These are phyloP conservation scores for Heliangelus exortis DNA, from an alignment of 2,797 vertebrate genomes.

Conservation along the genomic window DNA sequence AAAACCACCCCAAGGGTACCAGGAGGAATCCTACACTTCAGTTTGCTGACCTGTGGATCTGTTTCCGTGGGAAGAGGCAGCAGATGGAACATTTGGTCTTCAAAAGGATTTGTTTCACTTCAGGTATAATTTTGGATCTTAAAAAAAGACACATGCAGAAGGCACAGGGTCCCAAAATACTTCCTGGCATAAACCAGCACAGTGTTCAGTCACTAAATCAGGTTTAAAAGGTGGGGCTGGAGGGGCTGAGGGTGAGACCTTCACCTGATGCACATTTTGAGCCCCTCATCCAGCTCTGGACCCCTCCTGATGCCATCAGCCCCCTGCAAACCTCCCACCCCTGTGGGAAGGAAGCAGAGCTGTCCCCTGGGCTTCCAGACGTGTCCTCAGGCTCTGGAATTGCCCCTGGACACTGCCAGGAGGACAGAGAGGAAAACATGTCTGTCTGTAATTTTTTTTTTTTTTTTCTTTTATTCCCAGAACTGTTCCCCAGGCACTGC, in stretches of 20 bases:
- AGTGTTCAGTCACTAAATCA: too few species aligned
- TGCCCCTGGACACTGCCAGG: neutral
- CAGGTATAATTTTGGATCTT: neutral
- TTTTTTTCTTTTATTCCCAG: neutral
- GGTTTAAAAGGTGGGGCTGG: neutral
- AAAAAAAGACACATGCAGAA: neutral
- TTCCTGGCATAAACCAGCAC: neutral
- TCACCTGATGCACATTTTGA: too few species aligned
- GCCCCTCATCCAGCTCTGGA: neutral
- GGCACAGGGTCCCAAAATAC: neutral
- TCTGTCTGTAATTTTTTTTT: neutral
- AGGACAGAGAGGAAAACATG: neutral
- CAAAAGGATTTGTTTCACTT: neutral
- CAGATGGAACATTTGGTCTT: neutral
- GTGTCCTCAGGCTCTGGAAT: neutral
- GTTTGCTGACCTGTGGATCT: neutral
- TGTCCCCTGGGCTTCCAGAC: neutral
- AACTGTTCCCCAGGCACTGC: neutral
- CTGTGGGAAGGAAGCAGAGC: neutral
- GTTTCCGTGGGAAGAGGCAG: neutral
- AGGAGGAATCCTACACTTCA: neutral
- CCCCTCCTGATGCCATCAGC: neutral
- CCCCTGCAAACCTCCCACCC: fast-evolving
- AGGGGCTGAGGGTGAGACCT: too few species aligned
- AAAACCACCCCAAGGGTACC: neutral